These are phyloP conservation scores for Epistrophe grossulariae DNA, from an alignment of 2,888 invertebrate genomes.

Conservation along the genomic window DNA sequence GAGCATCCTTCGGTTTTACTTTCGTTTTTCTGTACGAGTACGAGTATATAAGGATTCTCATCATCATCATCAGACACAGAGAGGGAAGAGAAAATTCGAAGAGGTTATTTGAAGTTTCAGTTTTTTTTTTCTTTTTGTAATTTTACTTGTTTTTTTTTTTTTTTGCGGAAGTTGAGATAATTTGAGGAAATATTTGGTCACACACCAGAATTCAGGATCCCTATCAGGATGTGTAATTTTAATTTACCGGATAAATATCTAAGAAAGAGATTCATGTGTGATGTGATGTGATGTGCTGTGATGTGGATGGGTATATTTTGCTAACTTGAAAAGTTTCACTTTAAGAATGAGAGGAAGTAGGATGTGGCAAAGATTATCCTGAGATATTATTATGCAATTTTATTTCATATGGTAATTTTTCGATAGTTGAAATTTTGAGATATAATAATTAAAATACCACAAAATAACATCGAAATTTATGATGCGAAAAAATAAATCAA, in stretches of 20 bases:
- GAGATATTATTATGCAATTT: too few relatives aligned
- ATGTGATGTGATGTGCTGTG: background rate
- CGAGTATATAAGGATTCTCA: background rate
- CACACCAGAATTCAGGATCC: conserved; percentile 32
- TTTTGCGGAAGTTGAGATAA: conserved; percentile 39
- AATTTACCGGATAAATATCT: conserved; percentile 44
- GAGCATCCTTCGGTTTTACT: conserved; percentile 61
- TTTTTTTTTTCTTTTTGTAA: background rate
- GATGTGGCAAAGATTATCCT: too few relatives aligned
- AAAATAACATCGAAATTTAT: too few relatives aligned
- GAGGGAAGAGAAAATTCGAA: background rate
- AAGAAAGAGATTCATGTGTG: background rate
- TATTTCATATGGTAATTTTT: too few relatives aligned
- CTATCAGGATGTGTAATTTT: conserved; percentile 51
- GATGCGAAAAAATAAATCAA: too few relatives aligned
- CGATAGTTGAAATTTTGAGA: too few relatives aligned
- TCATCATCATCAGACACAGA: background rate
- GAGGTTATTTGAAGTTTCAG: background rate
- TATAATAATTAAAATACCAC: too few relatives aligned
- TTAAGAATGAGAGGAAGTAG: background rate
- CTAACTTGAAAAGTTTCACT: background rate
- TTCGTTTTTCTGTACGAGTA: conserved; percentile 20
- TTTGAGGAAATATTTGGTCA: conserved; percentile 60
- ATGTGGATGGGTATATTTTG: background rate
- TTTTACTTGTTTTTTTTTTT: background rate